Conservation (phyloP, 2,797 vertebrate species). For the Eurystomus glaucurus region DNA sequence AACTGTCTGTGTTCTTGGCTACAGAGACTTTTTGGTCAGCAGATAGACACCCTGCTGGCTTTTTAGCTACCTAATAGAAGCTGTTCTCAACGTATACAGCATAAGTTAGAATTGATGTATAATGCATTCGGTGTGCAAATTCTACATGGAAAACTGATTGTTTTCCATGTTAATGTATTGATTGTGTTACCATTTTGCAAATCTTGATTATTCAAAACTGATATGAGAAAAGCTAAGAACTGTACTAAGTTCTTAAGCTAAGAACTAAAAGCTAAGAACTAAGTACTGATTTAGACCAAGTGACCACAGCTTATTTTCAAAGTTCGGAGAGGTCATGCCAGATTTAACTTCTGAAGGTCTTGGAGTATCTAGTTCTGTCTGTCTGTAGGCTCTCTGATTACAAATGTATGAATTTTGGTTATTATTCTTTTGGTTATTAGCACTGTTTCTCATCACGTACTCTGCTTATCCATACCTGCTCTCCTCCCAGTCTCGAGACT, state of each 20-base stretch:
- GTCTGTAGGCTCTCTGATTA: not conserved
- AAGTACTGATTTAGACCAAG: not conserved
- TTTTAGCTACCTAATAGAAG: not conserved
- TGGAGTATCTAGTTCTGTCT: not conserved
- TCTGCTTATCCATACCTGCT: conserved; percentile 87
- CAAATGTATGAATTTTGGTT: not conserved
- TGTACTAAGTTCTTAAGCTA: not conserved
- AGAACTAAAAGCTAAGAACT: not conserved
- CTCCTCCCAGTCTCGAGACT: conserved; percentile 96
- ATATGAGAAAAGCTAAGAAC: not conserved
- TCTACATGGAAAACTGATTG: not conserved
- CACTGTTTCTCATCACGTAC: not conserved
- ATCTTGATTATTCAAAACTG: not conserved
- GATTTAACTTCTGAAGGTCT: not conserved
- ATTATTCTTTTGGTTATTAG: not conserved
- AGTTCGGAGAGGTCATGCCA: not conserved
- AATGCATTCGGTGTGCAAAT: not conserved
- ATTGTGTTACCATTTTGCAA: not conserved
- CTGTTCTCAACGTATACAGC: not conserved
- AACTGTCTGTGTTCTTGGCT: not conserved
- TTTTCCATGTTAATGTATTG: not conserved
- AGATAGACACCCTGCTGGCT: not conserved
- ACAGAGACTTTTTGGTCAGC: not conserved
- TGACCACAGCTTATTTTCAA: not conserved
- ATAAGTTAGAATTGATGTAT: not conserved